These are phyloP conservation scores for Apocheima hispidaria DNA, from an alignment of 2,888 invertebrate species.

Conservation along the genomic window DNA sequence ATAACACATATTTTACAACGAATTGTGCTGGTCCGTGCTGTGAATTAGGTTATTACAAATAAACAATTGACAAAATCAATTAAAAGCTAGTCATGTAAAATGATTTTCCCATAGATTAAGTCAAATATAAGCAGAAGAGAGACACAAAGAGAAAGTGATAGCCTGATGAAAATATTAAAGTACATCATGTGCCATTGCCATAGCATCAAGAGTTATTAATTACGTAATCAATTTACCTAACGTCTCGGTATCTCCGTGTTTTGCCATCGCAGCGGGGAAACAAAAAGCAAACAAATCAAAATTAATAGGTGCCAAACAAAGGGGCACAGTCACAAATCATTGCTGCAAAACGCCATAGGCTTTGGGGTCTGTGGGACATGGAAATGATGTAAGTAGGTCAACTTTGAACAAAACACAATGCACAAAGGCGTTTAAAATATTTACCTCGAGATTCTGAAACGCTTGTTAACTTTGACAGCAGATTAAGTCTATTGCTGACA, in stretches of 20 bases:
- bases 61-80: no score
- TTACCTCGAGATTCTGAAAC: no score
- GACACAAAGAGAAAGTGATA: not conserved
- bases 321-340: conserved; percentile 36
- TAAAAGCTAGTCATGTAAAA: no score
- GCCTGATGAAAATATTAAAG: not conserved
- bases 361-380: conserved; percentile 23
- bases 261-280: conserved; percentile 17
- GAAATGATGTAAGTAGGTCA: conserved; percentile 15
- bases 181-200: not conserved
- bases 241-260: conserved; percentile 22
- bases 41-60: no score
- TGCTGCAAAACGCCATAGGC: conserved; percentile 38
- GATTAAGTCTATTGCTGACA: no score
- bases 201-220: conserved; percentile 7
- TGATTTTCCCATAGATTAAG: no score
- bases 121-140: no score
- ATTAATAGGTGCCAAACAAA: conserved; percentile 37
- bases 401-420: conserved; percentile 1
- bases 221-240: conserved; percentile 18
- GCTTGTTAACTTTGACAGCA: no score
- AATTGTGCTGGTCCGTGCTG: no score
- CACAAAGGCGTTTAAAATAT: not conserved
- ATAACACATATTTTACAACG: no score
- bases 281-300: conserved; percentile 38